Base-by-base conservation (phyloP, 2,113 vertebrate species). In the Marmota monax region DNA sequence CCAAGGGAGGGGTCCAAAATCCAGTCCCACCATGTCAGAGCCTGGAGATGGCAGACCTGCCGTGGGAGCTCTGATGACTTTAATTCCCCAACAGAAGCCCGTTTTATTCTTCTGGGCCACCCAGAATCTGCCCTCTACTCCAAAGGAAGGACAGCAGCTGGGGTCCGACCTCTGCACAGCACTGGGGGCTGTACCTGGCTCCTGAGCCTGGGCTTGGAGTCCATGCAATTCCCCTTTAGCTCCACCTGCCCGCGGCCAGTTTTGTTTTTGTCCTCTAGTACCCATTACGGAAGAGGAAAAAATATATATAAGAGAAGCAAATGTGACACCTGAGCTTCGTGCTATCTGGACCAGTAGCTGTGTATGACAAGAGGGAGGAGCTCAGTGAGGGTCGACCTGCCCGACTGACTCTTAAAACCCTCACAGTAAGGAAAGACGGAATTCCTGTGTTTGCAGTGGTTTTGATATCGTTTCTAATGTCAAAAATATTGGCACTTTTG, bases 201-300 rank as follows among this genome's bases (percentile, higher is more conserved):
- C 20, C 93, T 63, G 17, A 56, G 85, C 69, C 79, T 86, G 51
- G 45, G 42, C 51, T 76, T 73, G 67, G 83, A 94, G 65, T 76
- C 37, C 63, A 74, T 56, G 14, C 69, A 32, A 42, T 82, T 88
- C 88, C 78, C 67, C 48, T 16, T 5, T 23, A 1, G 88, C 84
- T 48, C 22, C 77, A n/a, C 51, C 70, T 61, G 23, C 22, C 72
- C 69, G 85, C 92, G 80, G 17, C 53, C 27, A 7, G n/a, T 53
- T 87, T 56, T n/a, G 42, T 53, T 86, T 86, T 93, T 94, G 51
- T n/a, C 45, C 73, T 93, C 88, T 25, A 76, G 61, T 78, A 67
- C 63, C 82, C 92, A 91, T 61, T 42, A 39, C 45, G 11, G 34
- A 45, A 56, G 69, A 63, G 80, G 37, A 48, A 76, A 58, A 16